Evolutionary conservation across 2,888 invertebrate genomes (phyloP), one percentile per base, ranked within the genome.

Genomic region (Drosophila atripex): DNA sequence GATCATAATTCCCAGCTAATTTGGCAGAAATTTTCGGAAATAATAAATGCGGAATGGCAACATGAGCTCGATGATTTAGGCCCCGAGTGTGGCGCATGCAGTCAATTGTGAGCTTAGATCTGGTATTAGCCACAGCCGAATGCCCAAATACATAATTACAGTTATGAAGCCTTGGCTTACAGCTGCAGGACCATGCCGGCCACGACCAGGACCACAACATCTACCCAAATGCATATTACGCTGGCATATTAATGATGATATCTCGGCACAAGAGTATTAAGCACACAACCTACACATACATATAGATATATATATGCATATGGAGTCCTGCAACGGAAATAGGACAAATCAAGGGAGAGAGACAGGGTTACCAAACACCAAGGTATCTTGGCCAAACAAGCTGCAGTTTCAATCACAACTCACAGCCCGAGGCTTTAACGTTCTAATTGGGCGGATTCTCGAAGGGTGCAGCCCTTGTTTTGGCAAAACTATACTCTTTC

Each of bases 161-260:
- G 74, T 61, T 58, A 59, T 46, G 58, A 41, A 23, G 66, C 63
- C 61, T 61, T 78, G 60, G 58, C 65, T 64, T 55, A 71, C 51
- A 50, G 9, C 23, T 38, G 32, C 63, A 38, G 50, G 3, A 32
- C 16, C 60, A 49, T n/a, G 12, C 53, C 57, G 47, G 12, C n/a
- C 32, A n/a, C 12, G 12, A n/a, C 32, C n/a, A 32, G 35, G 35
- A 35, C n/a, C n/a, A n/a, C n/a, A n/a, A n/a, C 35, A 6, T 35
- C 35, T n/a, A 63, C 76, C 71, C 85, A 86, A 86, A 84, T 74
- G 75, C 87, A 74, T 63, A 84, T 86, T 80, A 84, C 39, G 50
- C 57, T 57, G 43, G 53, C 72, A 84, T 71, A 72, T 84, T 86
- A 87, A 87, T 71, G 82, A 84, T 56, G 63, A 75, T 77, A 84